Conservation (phyloP, 2,113 vertebrate species). For the Opisthocomus hoazin region DNA sequence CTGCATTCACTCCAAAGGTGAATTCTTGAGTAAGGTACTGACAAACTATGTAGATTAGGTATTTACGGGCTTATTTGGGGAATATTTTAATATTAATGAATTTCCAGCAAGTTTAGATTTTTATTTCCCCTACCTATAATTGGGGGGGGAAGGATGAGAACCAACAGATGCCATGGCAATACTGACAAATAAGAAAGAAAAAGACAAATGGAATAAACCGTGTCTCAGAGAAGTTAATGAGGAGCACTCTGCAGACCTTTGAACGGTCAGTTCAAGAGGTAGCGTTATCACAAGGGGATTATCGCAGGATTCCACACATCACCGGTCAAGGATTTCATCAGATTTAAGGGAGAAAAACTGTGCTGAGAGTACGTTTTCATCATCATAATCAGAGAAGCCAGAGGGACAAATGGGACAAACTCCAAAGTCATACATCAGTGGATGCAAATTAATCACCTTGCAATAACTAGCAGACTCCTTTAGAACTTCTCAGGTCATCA, state of each 20-base stretch:
- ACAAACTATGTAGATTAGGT: not conserved
- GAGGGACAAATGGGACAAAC: not conserved
- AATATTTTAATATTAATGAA: slow-evolving; percentile 20
- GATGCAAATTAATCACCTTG: not conserved
- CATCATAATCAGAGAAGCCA: not conserved
- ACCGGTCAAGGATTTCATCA: not conserved
- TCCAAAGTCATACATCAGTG: not conserved
- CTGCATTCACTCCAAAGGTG: not conserved
- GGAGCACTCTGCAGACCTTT: not conserved
- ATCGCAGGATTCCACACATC: not conserved
- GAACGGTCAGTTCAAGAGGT: not conserved
- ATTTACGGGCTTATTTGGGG: not conserved
- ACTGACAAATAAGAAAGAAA: not conserved
- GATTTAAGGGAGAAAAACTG: not conserved
- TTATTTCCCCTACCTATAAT: not conserved
- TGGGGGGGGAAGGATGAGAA: not conserved
- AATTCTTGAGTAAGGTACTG: not conserved
- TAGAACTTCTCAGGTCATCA: not conserved
- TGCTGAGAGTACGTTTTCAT: not conserved
- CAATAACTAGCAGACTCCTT: not conserved
- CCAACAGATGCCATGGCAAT: not conserved
- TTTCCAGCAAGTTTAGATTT: not conserved
- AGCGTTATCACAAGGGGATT: not conserved
- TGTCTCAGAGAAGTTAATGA: not conserved
- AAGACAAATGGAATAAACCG: not conserved